phyloP scores from a whole-genome alignment of 2,113 vertebrate genomes.

The Leucopsar rothschildi region DNA sequence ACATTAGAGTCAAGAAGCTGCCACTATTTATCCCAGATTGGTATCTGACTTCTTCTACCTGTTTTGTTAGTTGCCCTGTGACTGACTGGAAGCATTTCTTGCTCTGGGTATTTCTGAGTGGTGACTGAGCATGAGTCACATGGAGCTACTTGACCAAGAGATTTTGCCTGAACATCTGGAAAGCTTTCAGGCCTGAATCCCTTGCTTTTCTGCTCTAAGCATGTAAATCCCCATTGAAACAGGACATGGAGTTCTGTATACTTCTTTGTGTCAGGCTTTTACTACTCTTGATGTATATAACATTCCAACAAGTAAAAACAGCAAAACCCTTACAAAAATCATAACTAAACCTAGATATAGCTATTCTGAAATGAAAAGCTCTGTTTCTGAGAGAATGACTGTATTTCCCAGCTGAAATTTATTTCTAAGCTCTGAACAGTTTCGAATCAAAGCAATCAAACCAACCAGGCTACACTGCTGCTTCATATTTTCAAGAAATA shows the following conservation, averaged over 20 bases:
- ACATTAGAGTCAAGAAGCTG: not conserved
- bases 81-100: not conserved
- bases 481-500: slow-evolving; percentile 13
- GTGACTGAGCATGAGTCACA: not conserved
- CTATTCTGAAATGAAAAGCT: not conserved
- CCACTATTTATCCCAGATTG: not conserved
- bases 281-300: not conserved
- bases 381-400: not conserved
- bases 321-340: not conserved
- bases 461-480: not conserved
- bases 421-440: slow-evolving; percentile 11
- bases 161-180: not conserved
- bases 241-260: not conserved
- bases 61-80: not conserved
- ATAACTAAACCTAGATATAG: not conserved
- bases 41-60: not conserved
- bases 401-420: slow-evolving; percentile 29
- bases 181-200: not conserved
- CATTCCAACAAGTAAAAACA: not conserved
- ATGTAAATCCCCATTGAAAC: not conserved
- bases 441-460: slow-evolving; percentile 28
- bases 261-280: not conserved
- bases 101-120: not conserved
- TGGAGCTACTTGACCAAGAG: not conserved
- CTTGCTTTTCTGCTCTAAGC: not conserved